Evolutionary conservation across 2,888 invertebrate genomes (phyloP), one percentile per base, ranked within the genome.

Genomic region (Julus scanicus): DNA sequence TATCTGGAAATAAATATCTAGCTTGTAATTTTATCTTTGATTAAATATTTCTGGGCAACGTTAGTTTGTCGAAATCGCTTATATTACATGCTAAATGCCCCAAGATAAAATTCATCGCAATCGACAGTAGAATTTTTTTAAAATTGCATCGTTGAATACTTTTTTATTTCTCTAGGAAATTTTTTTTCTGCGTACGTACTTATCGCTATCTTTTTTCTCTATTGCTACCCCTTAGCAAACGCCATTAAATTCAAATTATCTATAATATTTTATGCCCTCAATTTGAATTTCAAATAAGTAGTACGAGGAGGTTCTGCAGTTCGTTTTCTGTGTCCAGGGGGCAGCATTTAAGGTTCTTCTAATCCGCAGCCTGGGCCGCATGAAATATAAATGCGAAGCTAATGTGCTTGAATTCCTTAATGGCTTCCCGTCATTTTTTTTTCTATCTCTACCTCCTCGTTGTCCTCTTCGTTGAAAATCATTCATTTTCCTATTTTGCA

Each of bases 331-430:
- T 63, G 63, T 63, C 63, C 63, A 63, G 63, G 63, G 63, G 63
- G 63, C 20, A 63, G 20, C 63, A 63, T 63, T 63, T 63, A 63
- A 63, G 63, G n/a, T 63, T 63, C 63, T 63, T 63, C 63, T 63
- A 20, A 63, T 63, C 63, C 63, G 20, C n/a, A 20, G 63, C 63
- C 20, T 63, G 63, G 57, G 20, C 20, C 1, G 20, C 63, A 63
- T 63, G 63, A 63, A 63, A 63, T 63, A 63, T 63, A 63, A 63
- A 63, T 63, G 63, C 17, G 63, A 20, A 63, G 63, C 63, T 63
- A 63, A 63, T 63, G 63, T 63, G 63, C 63, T 63, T 20, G 63
- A 17, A 63, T 63, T 63, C 63, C 63, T 63, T 63, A 63, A 63
- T 63, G 63, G 63, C 63, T 63, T 63, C 20, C 63, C 63, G 20